Conservation (phyloP, 2,888 invertebrate species). For the Nemurella pictetii region DNA sequence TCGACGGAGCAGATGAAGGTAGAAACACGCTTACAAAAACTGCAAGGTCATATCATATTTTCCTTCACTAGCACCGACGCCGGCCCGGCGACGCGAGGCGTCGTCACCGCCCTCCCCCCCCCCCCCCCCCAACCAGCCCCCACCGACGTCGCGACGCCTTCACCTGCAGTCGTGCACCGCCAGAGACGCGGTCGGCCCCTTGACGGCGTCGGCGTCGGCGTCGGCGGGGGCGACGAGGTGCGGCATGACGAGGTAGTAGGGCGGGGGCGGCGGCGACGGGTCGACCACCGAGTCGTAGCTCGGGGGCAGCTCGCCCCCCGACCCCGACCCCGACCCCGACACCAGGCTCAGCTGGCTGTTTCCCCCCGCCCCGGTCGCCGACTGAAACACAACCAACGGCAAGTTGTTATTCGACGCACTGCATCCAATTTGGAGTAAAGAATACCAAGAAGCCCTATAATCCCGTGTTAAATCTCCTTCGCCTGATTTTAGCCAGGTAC, state of each 20-base stretch:
- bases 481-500: too few relatives aligned
- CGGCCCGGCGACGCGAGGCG: too few relatives aligned
- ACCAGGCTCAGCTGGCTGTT: slow-evolving; percentile 39
- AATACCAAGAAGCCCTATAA: too few relatives aligned
- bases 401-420: too few relatives aligned
- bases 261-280: slow-evolving; percentile 52
- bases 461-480: too few relatives aligned
- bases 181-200: not conserved
- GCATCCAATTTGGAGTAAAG: too few relatives aligned
- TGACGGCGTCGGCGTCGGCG: not conserved
- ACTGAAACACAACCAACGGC: not conserved
- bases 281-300: slow-evolving; percentile 54
- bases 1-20: too few relatives aligned
- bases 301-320: slow-evolving; percentile 49
- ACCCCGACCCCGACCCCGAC: slow-evolving; percentile 36
- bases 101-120: not conserved
- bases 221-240: not conserved
- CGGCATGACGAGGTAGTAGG: slow-evolving; percentile 53
- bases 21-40: too few relatives aligned
- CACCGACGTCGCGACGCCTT: not conserved
- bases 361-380: slow-evolving; percentile 47
- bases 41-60: too few relatives aligned
- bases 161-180: not conserved
- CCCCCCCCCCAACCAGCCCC: too few relatives aligned
- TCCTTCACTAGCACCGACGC: too few relatives aligned